These are phyloP conservation scores for Callochromis pleurospilus DNA, from an alignment of 2,113 vertebrate genomes.

Conservation along the genomic window DNA sequence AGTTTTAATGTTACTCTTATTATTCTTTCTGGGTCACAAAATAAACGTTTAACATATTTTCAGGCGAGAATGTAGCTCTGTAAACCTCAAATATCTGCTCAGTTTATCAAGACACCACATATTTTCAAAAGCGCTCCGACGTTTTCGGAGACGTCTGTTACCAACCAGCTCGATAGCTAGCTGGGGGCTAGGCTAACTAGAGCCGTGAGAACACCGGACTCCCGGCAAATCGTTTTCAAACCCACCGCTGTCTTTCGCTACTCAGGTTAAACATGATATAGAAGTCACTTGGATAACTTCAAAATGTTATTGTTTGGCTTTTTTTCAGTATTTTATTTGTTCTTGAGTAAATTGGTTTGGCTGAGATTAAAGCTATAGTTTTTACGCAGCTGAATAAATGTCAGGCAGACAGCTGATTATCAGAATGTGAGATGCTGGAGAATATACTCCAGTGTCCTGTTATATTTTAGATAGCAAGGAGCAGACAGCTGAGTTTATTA, in stretches of 20 bases:
- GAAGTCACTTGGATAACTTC: background rate
- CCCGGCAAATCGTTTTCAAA: too few relatives aligned
- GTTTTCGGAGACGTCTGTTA: too few relatives aligned
- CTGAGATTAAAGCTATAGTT: background rate
- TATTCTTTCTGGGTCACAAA: background rate
- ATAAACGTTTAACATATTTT: background rate
- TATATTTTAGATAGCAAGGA: background rate
- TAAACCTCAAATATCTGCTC: background rate
- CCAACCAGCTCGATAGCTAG: too few relatives aligned
- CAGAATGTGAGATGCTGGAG: background rate
- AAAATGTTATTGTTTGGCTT: background rate
- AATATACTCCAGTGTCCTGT: fast-evolving
- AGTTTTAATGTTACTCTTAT: background rate
- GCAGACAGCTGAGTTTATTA: background rate
- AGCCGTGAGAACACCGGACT: too few relatives aligned
- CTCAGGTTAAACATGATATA: background rate
- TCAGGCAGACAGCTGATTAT: fast-evolving
- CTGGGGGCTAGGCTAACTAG: too few relatives aligned
- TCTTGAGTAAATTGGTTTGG: background rate
- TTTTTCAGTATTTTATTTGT: background rate
- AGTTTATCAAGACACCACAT: too few relatives aligned
- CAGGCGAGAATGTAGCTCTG: fast-evolving
- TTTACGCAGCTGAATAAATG: fast-evolving
- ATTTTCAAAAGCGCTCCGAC: too few relatives aligned
- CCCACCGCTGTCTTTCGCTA: too few relatives aligned